phyloP scores from a whole-genome alignment of 2,113 vertebrate species.

The Pandion haliaetus region DNA sequence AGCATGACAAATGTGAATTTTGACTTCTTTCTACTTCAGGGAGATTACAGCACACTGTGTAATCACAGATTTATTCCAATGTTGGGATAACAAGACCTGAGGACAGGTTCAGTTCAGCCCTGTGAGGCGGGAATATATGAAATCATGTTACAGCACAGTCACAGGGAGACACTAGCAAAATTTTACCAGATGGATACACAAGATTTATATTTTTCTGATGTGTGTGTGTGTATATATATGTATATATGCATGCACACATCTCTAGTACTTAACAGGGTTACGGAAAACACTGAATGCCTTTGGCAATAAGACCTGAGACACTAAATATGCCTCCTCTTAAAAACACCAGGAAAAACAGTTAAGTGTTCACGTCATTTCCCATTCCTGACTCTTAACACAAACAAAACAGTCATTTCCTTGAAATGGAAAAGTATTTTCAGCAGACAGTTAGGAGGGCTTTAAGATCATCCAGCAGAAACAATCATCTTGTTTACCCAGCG shows the following conservation, averaged over 20 bases:
- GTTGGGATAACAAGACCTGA: neutral
- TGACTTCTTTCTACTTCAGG: neutral
- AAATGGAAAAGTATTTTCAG: neutral
- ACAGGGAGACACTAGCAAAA: neutral
- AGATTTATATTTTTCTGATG: neutral
- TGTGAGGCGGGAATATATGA: neutral
- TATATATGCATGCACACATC: neutral
- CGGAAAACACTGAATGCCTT: neutral
- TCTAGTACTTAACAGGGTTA: neutral
- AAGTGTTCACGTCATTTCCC: neutral
- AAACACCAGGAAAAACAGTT: conserved; percentile 7
- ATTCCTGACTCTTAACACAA: conserved; percentile 16
- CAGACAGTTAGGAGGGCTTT: neutral
- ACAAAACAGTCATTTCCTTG: conserved; percentile 29
- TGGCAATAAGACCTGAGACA: neutral
- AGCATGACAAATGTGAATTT: neutral
- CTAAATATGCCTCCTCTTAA: neutral
- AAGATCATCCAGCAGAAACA: neutral
- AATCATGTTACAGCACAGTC: neutral
- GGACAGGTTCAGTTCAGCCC: neutral
- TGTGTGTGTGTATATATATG: no score
- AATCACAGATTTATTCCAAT: neutral
- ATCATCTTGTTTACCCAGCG: neutral
- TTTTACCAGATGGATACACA: neutral
- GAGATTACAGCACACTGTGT: neutral